Evolutionary conservation across 2,113 vertebrate genomes (phyloP).

Genomic region (Prietella phreatophila): DNA sequence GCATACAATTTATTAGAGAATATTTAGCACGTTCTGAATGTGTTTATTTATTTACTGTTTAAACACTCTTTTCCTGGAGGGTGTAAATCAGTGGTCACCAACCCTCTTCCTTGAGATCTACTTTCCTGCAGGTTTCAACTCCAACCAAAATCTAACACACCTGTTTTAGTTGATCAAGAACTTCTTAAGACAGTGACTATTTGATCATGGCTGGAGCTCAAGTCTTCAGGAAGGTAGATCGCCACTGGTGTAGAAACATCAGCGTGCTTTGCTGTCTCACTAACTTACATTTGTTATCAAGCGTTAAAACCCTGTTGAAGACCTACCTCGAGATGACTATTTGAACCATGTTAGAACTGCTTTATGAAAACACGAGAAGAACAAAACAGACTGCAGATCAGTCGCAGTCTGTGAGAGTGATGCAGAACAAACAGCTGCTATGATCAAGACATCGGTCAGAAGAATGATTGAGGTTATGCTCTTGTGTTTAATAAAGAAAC

Average conservation of each 20-base stretch:
- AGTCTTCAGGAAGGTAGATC: too few relatives aligned
- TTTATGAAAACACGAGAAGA: slow-evolving; percentile 2
- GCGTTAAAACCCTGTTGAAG: not conserved
- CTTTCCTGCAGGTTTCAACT: too few relatives aligned
- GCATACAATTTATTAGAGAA: too few relatives aligned
- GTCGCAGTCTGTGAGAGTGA: not conserved
- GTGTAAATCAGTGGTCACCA: not conserved
- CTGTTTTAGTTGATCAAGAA: too few relatives aligned
- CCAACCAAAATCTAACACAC: too few relatives aligned
- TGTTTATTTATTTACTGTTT: too few relatives aligned
- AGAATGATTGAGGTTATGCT: not conserved
- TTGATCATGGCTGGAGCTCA: too few relatives aligned
- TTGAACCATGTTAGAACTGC: slow-evolving; percentile 37
- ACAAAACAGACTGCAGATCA: not conserved
- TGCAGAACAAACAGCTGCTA: not conserved
- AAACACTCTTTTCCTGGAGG: not conserved
- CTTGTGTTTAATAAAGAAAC: not conserved
- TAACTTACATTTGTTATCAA: not conserved
- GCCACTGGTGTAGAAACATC: not conserved
- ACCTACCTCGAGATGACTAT: slow-evolving; percentile 49
- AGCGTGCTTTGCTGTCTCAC: not conserved
- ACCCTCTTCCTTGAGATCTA: too few relatives aligned
- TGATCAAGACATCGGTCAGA: not conserved
- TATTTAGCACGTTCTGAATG: too few relatives aligned
- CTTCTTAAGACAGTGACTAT: too few relatives aligned